Base-by-base conservation (phyloP, 30 jellyfish, hydroid and myxozoan genomes). In the Turritopsis dohrnii region DNA sequence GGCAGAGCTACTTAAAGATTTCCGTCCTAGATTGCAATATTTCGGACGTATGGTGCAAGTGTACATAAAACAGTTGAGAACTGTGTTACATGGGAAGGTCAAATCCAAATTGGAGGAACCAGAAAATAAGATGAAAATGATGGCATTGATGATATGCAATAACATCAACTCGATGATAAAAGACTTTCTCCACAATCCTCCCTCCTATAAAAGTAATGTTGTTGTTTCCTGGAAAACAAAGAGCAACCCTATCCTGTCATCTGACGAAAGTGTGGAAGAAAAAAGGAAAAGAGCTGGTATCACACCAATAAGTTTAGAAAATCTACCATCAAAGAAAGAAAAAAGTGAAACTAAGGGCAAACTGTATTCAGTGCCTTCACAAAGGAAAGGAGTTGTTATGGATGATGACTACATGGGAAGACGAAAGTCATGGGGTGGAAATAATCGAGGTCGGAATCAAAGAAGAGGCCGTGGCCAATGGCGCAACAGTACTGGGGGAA, bases 101-200 rank as follows among this genome's bases (percentile, higher is more conserved):
- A 86, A 89, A n/a, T 87, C 89, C 1, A 91, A 87, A 84, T 75
- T 91, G 76, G 98, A 89, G 31, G 90, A 90, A 72, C 31, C 88
- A 8, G 96, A 93, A 79, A 88, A 81, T 66, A 93, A 88, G 66
- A 71, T 93, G 79, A 93, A 93, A 80, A 81, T 88, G 52, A 74
- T 88, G 41, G 96, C 94, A 1, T 83, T 93, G 75, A 85, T 83
- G 84, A 89, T 96, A 52, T 88, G 97, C 23, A 88, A 89, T 74
- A 89, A 93, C 82, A 89, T 89, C 77, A 85, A 93, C 77, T 66
- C 89, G 1, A 54, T 93, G 72, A 88, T 93, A 18, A 89, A 94
- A 95, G 98, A 93, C 81, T 81, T 93, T 31, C 91, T 93, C 30
- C 98, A 84, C 96, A 93, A 93, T 53, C 98, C 98, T 13, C 98